Conservation (phyloP, 2,797 vertebrate genomes). For the Enteromius mattozi region DNA sequence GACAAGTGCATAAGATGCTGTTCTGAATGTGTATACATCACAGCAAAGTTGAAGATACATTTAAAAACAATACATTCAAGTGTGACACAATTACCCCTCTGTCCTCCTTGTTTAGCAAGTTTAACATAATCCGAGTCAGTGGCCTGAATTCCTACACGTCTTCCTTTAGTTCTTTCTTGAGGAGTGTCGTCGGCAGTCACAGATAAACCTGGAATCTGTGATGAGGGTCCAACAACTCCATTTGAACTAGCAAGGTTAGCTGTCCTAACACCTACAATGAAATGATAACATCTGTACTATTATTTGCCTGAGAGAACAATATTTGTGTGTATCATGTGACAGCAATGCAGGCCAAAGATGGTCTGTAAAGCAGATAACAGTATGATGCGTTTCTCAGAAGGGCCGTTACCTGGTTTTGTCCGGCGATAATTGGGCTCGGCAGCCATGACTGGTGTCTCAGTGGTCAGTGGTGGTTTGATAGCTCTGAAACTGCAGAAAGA, state of each 20-base stretch:
- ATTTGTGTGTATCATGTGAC: background rate
- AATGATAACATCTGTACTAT: background rate
- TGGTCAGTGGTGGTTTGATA: background rate
- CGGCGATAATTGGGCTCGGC: constrained; percentile 61
- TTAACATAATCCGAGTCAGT: constrained; percentile 81
- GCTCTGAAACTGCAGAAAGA: background rate
- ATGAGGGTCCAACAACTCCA: constrained; percentile 72
- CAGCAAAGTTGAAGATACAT: background rate
- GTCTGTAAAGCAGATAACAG: background rate
- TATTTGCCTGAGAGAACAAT: background rate
- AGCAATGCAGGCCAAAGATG: background rate
- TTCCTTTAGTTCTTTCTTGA: constrained; percentile 72
- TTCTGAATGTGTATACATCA: background rate
- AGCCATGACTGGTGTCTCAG: constrained; percentile 49
- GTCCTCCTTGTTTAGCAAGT: constrained; percentile 82
- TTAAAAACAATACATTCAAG: background rate
- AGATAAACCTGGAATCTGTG: constrained; percentile 82
- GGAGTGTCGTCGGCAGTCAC: constrained; percentile 67
- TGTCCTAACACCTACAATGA: constrained; percentile 46
- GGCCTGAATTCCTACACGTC: constrained; percentile 80
- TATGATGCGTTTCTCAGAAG: background rate
- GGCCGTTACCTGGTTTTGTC: constrained; percentile 61
- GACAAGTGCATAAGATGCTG: background rate
- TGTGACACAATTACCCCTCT: constrained; percentile 71
- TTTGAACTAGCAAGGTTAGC: constrained; percentile 39